Evolutionary conservation across 1,140 invertebrate genomes (phyloP).

Genomic region (Tachypleus tridentatus): DNA sequence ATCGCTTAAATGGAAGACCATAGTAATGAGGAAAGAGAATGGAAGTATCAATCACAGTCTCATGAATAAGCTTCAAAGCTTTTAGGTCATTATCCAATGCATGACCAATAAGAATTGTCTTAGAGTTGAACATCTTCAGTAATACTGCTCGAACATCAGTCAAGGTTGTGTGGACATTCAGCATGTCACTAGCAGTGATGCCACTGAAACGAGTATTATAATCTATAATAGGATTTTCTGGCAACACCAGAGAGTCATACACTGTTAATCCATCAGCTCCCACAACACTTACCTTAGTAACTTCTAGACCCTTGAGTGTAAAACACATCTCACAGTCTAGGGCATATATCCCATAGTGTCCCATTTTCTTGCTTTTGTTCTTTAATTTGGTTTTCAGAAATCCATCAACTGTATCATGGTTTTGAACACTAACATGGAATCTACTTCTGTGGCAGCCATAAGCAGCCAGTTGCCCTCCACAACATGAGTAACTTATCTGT

Average conservation of each 20-base stretch:
- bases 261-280: slow-evolving; percentile 60
- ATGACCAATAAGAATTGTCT: slow-evolving; percentile 90
- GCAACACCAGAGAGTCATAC: slow-evolving; percentile 67
- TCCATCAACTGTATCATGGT: neutral
- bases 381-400: neutral
- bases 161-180: slow-evolving; percentile 55
- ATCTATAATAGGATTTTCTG: slow-evolving; percentile 66
- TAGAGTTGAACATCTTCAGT: slow-evolving; percentile 70
- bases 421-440: neutral
- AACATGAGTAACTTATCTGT: neutral
- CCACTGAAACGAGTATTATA: slow-evolving; percentile 83
- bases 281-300: slow-evolving; percentile 80
- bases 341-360: slow-evolving; percentile 50
- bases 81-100: slow-evolving; percentile 93
- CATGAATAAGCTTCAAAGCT: slow-evolving; percentile 83
- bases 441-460: neutral
- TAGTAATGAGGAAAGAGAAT: slow-evolving; percentile 87
- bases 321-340: slow-evolving; percentile 84
- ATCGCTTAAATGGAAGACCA: slow-evolving; percentile 80
- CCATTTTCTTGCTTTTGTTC: neutral
- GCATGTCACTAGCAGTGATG: slow-evolving; percentile 59
- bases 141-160: slow-evolving; percentile 79
- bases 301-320: slow-evolving; percentile 66
- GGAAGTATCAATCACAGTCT: slow-evolving; percentile 82
- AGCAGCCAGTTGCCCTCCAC: neutral